Evolutionary conservation across 2,113 vertebrate genomes (phyloP), one percentile per base, ranked within the genome.

Genomic region (Orycteropus afer): DNA sequence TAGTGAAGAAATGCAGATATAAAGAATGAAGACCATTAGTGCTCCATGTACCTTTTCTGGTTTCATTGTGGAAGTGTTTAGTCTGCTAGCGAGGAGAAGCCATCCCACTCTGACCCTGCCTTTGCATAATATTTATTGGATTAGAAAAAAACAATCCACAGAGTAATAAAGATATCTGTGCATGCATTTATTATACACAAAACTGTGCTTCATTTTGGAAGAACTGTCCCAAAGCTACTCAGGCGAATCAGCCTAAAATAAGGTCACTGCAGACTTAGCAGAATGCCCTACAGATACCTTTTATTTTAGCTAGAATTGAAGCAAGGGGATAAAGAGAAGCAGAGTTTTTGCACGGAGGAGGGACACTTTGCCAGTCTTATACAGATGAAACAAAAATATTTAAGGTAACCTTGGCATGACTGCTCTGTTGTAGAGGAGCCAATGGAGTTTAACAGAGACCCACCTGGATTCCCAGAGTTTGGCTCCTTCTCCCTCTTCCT

Each of bases 41-140:
- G 91, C 71, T 92, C 42, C 95, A 91, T 90, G 37, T 18, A 57
- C 93, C 61, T 87, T 79, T 97, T 87, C 90, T 81, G 86, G 20
- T 93, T 91, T 86, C 73, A 3, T 69, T 57, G n/a, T 40, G 29
- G 55, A 83, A 82, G n/a, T 94, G 76, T 98, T 98, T 97, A 93
- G 96, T 67, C 91, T 53, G 1, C 55, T 95, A 97, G 93, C 61
- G 51, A 61, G 40, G 84, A 97, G 96, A 89, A 96, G 92, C 69
- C 93, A 57, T 97, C 95, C 97, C 65, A 13, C 59, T 90, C 97
- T 95, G 95, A 92, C 96, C 97, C 98, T 95, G 94, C 94, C 97
- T 97, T 91, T 95, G 53, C 29, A 5, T 55, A 34, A 0, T 74
- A 73, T 95, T 97, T 96, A 81, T 87, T 96, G 55, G 83, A 95